Evolutionary conservation across 2,113 vertebrate genomes (phyloP).

Genomic region (Tiliqua scincoides): DNA sequence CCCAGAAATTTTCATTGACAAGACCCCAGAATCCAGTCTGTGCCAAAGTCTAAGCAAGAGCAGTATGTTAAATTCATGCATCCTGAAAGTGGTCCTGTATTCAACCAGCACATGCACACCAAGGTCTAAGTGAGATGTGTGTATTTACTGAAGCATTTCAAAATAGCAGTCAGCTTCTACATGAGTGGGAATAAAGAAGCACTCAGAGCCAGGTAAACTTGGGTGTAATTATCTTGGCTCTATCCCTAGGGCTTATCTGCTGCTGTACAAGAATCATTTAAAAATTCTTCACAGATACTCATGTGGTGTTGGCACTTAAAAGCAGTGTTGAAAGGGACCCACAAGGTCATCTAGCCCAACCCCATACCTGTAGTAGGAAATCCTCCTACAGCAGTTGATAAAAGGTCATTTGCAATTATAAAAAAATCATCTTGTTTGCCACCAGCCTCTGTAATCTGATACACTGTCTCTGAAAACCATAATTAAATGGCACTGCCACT

Average conservation of each 20-base stretch:
- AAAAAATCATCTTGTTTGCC: neutral
- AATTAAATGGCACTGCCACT: neutral
- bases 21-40: neutral
- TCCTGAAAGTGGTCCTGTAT: neutral
- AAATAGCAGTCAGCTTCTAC: neutral
- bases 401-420: neutral
- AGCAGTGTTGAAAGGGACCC: too few relatives aligned
- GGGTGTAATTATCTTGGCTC: neutral
- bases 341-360: too few relatives aligned
- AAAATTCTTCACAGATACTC: neutral
- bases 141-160: neutral
- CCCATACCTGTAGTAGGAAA: too few relatives aligned
- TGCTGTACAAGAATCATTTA: neutral
- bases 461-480: neutral
- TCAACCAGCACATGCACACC: neutral
- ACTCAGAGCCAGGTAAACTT: neutral
- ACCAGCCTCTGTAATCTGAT: neutral
- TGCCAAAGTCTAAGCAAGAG: neutral
- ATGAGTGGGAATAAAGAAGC: neutral
- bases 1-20: neutral
- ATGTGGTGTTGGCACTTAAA: too few relatives aligned
- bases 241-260: neutral
- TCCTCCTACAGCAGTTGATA: too few relatives aligned
- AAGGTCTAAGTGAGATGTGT: neutral
- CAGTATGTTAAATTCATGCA: neutral